Conservation (phyloP, 2,888 invertebrate genomes). For the Mimachlamys varia region DNA sequence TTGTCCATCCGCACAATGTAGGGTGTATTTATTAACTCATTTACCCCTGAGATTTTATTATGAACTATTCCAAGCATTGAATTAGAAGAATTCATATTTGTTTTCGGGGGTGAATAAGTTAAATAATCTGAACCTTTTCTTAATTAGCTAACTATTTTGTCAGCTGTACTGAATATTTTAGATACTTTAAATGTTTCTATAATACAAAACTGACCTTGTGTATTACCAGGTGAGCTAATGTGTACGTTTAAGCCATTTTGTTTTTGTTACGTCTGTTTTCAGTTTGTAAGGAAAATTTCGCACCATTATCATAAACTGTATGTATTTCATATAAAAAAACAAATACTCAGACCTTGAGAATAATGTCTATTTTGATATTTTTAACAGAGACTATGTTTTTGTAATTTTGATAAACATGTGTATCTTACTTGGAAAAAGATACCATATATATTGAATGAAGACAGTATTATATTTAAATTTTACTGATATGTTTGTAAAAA, state of each 20-base stretch:
- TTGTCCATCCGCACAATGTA: background rate
- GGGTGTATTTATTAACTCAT: background rate
- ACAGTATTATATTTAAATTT: background rate
- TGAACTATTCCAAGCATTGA: too few species aligned
- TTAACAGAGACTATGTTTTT: background rate
- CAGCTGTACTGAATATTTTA: too few species aligned
- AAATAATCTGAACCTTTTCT: background rate
- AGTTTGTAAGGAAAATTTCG: background rate
- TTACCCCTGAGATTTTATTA: too few species aligned
- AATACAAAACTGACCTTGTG: background rate
- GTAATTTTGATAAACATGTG: background rate
- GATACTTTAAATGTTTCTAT: too few species aligned
- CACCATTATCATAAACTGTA: background rate
- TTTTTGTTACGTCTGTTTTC: background rate
- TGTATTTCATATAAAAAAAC: background rate
- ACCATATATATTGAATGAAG: background rate
- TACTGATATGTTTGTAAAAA: background rate
- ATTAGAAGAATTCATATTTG: too few species aligned
- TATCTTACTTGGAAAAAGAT: background rate
- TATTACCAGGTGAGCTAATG: background rate
- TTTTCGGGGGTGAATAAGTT: too few species aligned
- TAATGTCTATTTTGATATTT: background rate
- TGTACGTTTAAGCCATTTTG: background rate
- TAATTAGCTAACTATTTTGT: background rate
- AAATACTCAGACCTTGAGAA: background rate